Evolutionary conservation across 2,888 invertebrate species (phyloP).

Genomic region (Anarsia innoxiella): DNA sequence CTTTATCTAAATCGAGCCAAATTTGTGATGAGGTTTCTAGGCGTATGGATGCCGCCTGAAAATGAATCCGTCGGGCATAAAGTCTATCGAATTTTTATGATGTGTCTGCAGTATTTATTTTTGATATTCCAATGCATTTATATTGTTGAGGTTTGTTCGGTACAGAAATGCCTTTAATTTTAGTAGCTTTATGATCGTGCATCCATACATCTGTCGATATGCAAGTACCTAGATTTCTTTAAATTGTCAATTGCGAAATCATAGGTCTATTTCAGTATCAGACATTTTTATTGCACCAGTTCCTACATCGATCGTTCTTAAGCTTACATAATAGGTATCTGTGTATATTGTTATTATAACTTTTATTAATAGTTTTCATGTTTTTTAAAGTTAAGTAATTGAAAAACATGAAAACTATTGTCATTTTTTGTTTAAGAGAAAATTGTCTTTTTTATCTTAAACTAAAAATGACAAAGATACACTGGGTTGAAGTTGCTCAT

Average conservation of each 20-base stretch:
- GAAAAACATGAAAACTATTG: no score
- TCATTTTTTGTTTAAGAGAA: no score
- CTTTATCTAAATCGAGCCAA: constrained; percentile 53
- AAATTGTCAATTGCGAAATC: no score
- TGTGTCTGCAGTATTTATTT: constrained; percentile 49
- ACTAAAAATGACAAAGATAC: no score
- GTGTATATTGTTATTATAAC: no score
- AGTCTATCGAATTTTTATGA: constrained; percentile 40
- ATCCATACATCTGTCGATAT: neutral
- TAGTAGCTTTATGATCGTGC: neutral
- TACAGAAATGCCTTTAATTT: neutral
- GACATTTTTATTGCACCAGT: no score
- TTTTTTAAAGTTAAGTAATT: no score
- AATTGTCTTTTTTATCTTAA: no score
- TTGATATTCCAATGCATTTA: constrained; percentile 53
- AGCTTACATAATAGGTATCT: neutral
- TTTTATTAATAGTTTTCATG: no score
- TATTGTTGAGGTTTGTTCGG: constrained; percentile 46
- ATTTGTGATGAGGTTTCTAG: constrained; percentile 53
- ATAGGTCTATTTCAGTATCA: no score
- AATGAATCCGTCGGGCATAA: constrained; percentile 31
- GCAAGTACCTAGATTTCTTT: neutral
- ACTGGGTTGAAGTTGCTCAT: no score
- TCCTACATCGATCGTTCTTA: no score
- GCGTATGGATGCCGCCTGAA: constrained; percentile 48